Evolutionary conservation across 2,113 vertebrate genomes (phyloP), one percentile per base, ranked within the genome.

Genomic region (Prinia subflava): DNA sequence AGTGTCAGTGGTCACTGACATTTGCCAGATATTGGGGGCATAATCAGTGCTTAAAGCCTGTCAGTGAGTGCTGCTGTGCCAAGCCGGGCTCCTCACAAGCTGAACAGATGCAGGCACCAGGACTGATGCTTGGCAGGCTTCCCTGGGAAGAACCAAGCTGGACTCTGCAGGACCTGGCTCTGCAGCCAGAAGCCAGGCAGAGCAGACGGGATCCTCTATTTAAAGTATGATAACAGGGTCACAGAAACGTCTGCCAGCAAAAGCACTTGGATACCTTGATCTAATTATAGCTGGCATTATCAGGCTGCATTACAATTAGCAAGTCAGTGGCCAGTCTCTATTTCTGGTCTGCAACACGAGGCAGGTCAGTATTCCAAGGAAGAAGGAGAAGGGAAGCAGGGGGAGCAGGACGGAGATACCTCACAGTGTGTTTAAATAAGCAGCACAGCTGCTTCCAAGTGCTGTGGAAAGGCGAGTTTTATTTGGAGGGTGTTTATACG

Each of bases 281-380:
- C 92, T 97, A 95, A 95, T 96, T 94, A 92, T 80, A 96, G 79
- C 7, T 91, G 89, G 89, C 83, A 90, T 94, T 95, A 96, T 91
- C 89, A 92, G 73, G 87, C 90, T 88, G 89, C 78, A 53, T 63
- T 49, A 73, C 92, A 91, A 94, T 88, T 84, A 96, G 89, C 55
- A 41, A 90, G 79, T 47, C 25, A 20, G 75, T 46, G 94, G 75
- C 80, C 49, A 47, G 50, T 59, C 78, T 87, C 93, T 90, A 80
- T 94, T 96, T 91, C 84, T 80, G 92, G 59, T 16, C 74, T 33
- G 67, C 39, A 30, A 59, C 92, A 71, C 8, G 11, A 85, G 85
- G 91, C 7, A 23, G 57, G 88, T 31, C 4, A 5, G 62, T 76
- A 23, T 10, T 60, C 31, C 64, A 33, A 60, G 87, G 91, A 74